phyloP scores from a whole-genome alignment of 2,888 invertebrate species.

The Luperina nickerlii region DNA sequence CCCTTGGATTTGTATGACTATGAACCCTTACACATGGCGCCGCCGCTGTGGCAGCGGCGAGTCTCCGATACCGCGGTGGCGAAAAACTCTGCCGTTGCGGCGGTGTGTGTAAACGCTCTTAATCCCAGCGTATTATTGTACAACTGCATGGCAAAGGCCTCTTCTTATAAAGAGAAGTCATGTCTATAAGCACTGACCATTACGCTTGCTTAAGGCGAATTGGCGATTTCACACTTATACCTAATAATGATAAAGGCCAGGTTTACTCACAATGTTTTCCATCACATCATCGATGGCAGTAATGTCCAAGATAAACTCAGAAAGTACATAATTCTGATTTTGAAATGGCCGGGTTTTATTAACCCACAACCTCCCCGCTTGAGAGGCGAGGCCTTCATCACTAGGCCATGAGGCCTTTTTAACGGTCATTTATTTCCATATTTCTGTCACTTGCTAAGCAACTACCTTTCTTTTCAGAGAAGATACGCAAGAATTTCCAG shows the following conservation, averaged over 20 bases:
- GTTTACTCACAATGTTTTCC: background rate
- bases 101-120: too few species aligned
- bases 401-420: background rate
- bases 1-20: too few species aligned
- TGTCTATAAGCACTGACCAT: too few species aligned
- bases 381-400: background rate
- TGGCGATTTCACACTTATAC: background rate
- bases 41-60: too few species aligned
- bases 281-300: background rate
- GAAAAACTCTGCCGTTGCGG: too few species aligned
- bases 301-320: background rate
- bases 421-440: background rate
- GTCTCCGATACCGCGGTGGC: too few species aligned
- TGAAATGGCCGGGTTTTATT: background rate
- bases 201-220: too few species aligned
- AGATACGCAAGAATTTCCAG: slow-evolving; percentile 22
- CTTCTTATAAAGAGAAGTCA: background rate
- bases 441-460: background rate
- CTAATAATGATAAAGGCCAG: background rate
- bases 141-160: background rate
- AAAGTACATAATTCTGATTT: background rate
- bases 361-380: background rate
- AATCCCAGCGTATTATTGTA: too few species aligned
- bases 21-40: too few species aligned
- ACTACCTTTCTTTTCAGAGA: slow-evolving; percentile 20